A percentile compares a stretch with the other conserved stretches of the same genome.
Conservation (phyloP, 2,113 vertebrate genomes). For the Spilogale gracilis region DNA sequence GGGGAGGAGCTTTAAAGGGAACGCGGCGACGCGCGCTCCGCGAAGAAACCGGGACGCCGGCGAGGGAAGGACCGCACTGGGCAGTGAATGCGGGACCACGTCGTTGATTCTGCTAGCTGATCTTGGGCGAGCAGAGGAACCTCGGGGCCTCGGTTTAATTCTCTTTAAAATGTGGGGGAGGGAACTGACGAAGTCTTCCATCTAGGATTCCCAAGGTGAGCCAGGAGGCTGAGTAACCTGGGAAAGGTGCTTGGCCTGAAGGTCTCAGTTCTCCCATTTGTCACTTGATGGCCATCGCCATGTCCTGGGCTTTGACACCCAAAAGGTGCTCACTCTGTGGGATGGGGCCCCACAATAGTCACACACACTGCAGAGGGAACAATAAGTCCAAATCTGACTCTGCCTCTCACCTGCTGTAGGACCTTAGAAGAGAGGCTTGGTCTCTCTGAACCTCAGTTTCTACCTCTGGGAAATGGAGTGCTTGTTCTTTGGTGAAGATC, state of each 20-base stretch:
- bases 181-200: not conserved
- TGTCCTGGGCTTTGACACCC: not conserved
- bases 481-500: not conserved
- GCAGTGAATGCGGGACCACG: not conserved
- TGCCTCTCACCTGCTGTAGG: not conserved
- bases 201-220: not conserved
- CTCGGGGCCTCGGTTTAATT: not conserved
- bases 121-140: not conserved
- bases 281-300: not conserved
- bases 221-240: not conserved
- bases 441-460: not conserved
- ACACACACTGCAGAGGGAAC: not conserved
- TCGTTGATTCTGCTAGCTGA: not conserved
- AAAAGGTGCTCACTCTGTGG: not conserved
- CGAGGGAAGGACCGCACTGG: accelerated
- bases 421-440: not conserved
- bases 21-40: accelerated
- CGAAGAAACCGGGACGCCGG: accelerated
- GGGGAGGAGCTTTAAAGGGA: constrained; percentile 64
- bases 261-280: not conserved
- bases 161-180: not conserved
- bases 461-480: not conserved
- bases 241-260: not conserved
- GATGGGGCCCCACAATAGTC: not conserved
- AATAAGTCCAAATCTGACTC: not conserved